Evolutionary conservation across 2,113 vertebrate species (phyloP), one percentile per base, ranked within the genome.

Genomic region (Microcebus jonahi): DNA sequence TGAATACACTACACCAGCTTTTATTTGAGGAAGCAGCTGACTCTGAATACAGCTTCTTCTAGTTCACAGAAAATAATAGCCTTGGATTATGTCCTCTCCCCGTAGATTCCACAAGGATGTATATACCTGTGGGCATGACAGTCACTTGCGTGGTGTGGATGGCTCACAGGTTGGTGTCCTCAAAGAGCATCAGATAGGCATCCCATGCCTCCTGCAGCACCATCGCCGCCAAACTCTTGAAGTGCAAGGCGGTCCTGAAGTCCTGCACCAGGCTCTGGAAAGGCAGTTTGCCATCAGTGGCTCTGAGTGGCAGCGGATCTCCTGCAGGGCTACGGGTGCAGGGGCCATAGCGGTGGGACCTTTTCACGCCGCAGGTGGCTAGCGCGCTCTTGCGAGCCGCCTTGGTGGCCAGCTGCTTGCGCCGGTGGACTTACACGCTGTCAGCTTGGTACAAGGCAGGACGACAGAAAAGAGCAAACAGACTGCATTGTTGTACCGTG

Each of bases 381-480:
- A 42, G 70, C 36, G 17, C 98, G 61, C 98, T 98, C 83, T 98
- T 98, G 45, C 98, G 97, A 57, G 98, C 98, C 21, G 98, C 98
- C 67, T 99, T 99, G 3, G 98, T 70, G 68, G 68, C 68, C 20
- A 70, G 68, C 68, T 70, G 67, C 68, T 70, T 36, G 20, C 98
- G 21, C 98, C 98, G 0, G 98, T 98, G 65, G 98, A 98, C 73
- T 99, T 98, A 42, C 98, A 98, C 42, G 98, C 98, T 0, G 98
- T 98, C 71, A 98, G 98, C 97, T 98, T 98, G 14, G 98, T 98
- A 96, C 98, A 97, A 53, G 98, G 98, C 98, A 98, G 98, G 15
- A 15, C 25, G 4, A 27, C 39, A 12, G 18, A 15, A 4, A 31
- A 27, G 59, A 27, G 9, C 0, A 27, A 61, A 61, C 25, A 11